phyloP scores from a whole-genome alignment of 2,113 vertebrate genomes.

The Eclectus roratus region DNA sequence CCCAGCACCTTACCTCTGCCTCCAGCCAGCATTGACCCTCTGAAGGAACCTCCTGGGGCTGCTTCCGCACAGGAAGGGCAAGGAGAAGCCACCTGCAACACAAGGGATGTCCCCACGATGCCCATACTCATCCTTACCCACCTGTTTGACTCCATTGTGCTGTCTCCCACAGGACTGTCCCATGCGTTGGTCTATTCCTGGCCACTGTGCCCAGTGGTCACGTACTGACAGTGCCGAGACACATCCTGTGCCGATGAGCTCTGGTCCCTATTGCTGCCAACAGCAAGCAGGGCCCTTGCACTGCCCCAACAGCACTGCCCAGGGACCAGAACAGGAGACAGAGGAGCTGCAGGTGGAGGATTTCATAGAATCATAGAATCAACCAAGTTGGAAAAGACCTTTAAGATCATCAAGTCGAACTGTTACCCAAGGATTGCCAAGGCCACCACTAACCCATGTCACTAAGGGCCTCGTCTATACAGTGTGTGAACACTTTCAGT shows the following conservation, averaged over 20 bases:
- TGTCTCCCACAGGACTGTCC: background rate
- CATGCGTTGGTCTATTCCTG: background rate
- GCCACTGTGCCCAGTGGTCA: background rate
- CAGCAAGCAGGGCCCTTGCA: accelerated
- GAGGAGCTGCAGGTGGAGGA: background rate
- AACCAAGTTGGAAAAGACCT: background rate
- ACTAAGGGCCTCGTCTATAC: background rate
- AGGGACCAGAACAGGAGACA: background rate
- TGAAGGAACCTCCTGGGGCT: background rate
- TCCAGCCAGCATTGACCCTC: background rate
- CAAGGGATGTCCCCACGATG: background rate
- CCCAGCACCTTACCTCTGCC: background rate
- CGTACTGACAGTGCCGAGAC: accelerated
- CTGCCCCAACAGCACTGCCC: background rate
- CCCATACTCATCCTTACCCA: background rate
- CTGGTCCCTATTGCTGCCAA: background rate
- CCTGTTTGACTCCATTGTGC: background rate
- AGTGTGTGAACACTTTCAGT: background rate
- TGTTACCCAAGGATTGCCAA: background rate
- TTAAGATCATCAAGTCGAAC: background rate
- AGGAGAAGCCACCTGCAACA: background rate
- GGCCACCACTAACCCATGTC: background rate
- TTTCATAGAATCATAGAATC: background rate
- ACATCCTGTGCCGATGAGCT: accelerated
- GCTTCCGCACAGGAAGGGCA: accelerated